These are phyloP conservation scores for Brachionus rubens DNA, from an alignment of 1,140 invertebrate genomes.

Conservation along the genomic window DNA sequence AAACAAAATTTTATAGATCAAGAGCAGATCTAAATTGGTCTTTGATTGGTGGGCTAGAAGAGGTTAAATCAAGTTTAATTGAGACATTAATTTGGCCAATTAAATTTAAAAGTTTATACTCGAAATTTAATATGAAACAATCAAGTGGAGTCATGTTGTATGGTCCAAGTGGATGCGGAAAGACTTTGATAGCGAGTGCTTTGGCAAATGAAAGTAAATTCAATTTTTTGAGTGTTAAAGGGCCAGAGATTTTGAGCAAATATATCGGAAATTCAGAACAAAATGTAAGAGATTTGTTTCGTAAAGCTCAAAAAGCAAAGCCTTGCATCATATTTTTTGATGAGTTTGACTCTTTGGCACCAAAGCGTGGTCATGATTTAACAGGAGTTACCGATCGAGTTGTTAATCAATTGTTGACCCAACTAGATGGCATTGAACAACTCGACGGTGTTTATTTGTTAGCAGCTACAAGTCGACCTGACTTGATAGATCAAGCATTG, in stretches of 20 bases:
- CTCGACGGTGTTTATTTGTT: slow-evolving; percentile 61
- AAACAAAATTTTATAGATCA: slow-evolving; percentile 34
- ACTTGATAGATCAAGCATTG: slow-evolving; percentile 88
- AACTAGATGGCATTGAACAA: slow-evolving; percentile 88
- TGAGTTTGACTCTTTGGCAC: slow-evolving; percentile 94
- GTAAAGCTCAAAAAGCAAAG: slow-evolving; percentile 76
- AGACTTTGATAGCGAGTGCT: slow-evolving; percentile 75
- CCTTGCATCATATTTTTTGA: slow-evolving; percentile 96
- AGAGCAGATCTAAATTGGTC: slow-evolving; percentile 64
- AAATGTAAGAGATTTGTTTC: slow-evolving; percentile 84
- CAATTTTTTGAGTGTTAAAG: slow-evolving; percentile 71
- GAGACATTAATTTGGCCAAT: slow-evolving; percentile 81
- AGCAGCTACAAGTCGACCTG: slow-evolving; percentile 81
- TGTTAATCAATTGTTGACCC: slow-evolving; percentile 92
- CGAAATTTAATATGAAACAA: slow-evolving; percentile 66
- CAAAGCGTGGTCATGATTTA: slow-evolving; percentile 90
- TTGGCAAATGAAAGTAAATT: slow-evolving; percentile 70
- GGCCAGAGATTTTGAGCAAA: slow-evolving; percentile 87
- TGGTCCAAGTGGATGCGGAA: slow-evolving; percentile 77
- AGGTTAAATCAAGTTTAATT: slow-evolving; percentile 70
- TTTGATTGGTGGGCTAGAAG: slow-evolving; percentile 73
- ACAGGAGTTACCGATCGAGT: slow-evolving; percentile 96
- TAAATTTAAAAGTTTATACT: slow-evolving; percentile 63
- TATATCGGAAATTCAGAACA: slow-evolving; percentile 97
- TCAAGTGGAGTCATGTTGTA: slow-evolving; percentile 82